phyloP scores from a whole-genome alignment of 2,888 invertebrate species.

The Gastracanthus pulcherrimus region DNA sequence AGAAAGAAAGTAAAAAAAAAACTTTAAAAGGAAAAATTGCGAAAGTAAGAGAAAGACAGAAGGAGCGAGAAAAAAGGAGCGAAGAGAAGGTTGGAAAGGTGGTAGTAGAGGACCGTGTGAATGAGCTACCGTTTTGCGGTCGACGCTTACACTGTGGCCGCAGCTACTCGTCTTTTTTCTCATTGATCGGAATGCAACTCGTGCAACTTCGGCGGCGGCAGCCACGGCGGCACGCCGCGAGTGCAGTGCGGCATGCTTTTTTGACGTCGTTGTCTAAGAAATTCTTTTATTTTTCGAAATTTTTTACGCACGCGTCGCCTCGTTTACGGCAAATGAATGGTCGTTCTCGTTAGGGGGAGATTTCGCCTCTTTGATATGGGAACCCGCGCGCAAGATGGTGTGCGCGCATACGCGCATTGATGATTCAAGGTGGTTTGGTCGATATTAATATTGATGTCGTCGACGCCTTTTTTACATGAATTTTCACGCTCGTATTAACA shows the following conservation, averaged over 20 bases:
- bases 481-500: constrained; percentile 49
- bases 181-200: constrained; percentile 69
- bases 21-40: constrained; percentile 44
- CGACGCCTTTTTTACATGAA: constrained; percentile 35
- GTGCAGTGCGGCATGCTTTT: background rate
- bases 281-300: constrained; percentile 17
- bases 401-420: background rate
- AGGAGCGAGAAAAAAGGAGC: background rate
- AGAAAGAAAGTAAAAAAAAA: background rate
- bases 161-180: constrained; percentile 62
- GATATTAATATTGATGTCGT: constrained; percentile 49
- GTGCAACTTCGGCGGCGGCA: too few relatives aligned
- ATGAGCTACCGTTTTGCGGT: constrained; percentile 74
- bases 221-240: too few relatives aligned
- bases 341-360: background rate
- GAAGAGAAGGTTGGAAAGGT: constrained; percentile 19
- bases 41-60: constrained; percentile 6
- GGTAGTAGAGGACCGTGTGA: constrained; percentile 67
- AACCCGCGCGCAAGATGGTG: too few relatives aligned
- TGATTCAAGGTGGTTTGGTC: constrained; percentile 51
- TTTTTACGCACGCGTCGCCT: constrained; percentile 1
- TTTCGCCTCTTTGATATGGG: constrained; percentile 15
- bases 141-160: constrained; percentile 56
- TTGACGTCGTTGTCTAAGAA: constrained; percentile 30
- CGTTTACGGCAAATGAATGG: constrained; percentile 46